Evolutionary conservation across 2,888 invertebrate genomes (phyloP), one percentile per base, ranked within the genome.

Genomic region (Calephelis perditalis): DNA sequence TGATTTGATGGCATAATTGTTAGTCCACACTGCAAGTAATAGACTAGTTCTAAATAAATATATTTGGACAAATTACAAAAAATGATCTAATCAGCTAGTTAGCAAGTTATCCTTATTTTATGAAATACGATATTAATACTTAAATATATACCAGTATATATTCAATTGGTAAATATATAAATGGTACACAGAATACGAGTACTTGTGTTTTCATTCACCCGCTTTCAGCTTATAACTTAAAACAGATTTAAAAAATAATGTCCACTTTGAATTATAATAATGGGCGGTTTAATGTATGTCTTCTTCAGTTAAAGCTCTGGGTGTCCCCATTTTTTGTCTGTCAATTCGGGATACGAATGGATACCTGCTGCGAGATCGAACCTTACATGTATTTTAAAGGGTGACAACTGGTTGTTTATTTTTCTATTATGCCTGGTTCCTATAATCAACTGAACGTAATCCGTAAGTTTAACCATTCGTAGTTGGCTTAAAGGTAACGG

Each of bases 241-340:
- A 56, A 69, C 36, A 47, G 62, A 54, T 63, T 61, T 57, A 68
- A 78, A 40, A 76, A 73, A 78, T 79, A 81, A 82, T 81, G 82
- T 83, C 82, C 82, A 77, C 78, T 77, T 84, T 89, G 89, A 89
- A 83, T 86, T 89, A 89, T 87, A 86, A 88, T 88, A 86, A 89
- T 86, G 79, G 78, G 79, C 70, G 65, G 68, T 77, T 79, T 86
- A 88, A 89, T 82, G 82, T 83, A 87, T 89, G 86, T 88, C 87
- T 88, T 89, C 84, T 86, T 87, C 82, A 83, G 79, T 81, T 79
- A 79, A 77, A 77, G 77, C 79, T 75, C 81, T 83, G 86, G 85
- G 84, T 86, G 86, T 86, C 82, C 87, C 76, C 83, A 82, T 86
- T 81, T 84, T 78, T 83, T 78, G 80, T 78, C 77, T 82, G 84